Evolutionary conservation across 2,888 invertebrate species (phyloP).

Genomic region (Eilema caniola): DNA sequence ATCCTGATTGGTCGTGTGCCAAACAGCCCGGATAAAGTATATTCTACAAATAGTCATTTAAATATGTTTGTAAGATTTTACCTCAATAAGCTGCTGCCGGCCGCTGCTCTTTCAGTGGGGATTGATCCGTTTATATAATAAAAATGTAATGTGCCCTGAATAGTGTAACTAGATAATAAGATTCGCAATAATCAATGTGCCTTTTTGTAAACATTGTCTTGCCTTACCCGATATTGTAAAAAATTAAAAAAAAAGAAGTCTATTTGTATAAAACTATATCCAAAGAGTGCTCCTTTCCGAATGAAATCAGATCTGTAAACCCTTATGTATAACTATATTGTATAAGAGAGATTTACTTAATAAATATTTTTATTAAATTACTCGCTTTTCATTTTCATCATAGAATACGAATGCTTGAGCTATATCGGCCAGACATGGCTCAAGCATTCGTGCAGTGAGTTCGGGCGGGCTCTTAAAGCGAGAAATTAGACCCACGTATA

Average conservation of each 20-base stretch:
- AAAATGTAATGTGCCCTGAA: conserved; percentile 7
- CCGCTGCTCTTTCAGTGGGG: no score
- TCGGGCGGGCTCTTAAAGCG: no score
- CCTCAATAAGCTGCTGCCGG: no score
- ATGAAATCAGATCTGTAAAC: conserved; percentile 47
- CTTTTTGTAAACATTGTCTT: conserved; percentile 72
- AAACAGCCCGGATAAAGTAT: no score
- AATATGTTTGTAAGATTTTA: no score
- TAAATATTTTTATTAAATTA: conserved; percentile 55
- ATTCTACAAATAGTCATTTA: no score
- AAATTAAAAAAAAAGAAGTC: conserved; percentile 41
- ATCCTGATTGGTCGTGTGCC: no score
- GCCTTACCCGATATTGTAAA: conserved; percentile 64
- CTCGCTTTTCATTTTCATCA: conserved; percentile 16
- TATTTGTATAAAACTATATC: conserved; percentile 55
- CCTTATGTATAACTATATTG: conserved; percentile 47
- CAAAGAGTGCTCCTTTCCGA: conserved; percentile 55
- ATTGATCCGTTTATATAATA: not conserved
- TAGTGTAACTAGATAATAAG: conserved; percentile 43
- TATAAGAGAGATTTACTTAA: conserved; percentile 56
- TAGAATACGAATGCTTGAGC: no score
- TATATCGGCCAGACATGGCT: no score
- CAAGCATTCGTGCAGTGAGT: no score
- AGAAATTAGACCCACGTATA: no score
- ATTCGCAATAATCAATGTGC: conserved; percentile 67